A percentile compares a stretch with the other conserved stretches of the same genome.
Conservation (phyloP, 2,797 vertebrate genomes). For the Smutsia gigantea region DNA sequence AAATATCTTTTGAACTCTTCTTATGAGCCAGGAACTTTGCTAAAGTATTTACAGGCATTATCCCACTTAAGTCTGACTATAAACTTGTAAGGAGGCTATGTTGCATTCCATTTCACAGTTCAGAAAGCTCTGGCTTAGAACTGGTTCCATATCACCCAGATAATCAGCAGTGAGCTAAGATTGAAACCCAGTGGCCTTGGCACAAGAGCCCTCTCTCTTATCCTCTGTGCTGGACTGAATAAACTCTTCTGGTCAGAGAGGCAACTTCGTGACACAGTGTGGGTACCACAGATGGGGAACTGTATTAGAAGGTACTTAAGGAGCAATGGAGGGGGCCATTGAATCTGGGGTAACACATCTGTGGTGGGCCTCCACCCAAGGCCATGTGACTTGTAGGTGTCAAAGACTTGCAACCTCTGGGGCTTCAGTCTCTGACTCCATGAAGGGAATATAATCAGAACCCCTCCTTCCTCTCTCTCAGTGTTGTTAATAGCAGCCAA, state of each 20-base stretch:
- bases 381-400: neutral
- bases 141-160: neutral
- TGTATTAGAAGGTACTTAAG: neutral
- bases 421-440: neutral
- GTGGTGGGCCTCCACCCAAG: neutral
- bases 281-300: neutral
- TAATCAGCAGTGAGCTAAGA: neutral
- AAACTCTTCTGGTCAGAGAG: neutral
- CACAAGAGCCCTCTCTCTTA: neutral
- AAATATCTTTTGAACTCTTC: slow-evolving; percentile 3
- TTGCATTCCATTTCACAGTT: neutral
- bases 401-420: neutral
- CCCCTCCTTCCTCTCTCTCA: neutral
- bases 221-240: neutral
- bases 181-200: neutral
- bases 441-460: neutral
- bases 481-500: neutral
- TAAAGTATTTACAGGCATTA: neutral
- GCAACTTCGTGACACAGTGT: neutral
- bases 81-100: neutral
- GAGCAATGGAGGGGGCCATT: neutral
- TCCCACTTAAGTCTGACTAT: neutral
- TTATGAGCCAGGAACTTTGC: neutral
- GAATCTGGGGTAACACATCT: neutral
- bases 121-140: neutral